Evolutionary conservation across 2,888 invertebrate genomes (phyloP), one percentile per base, ranked within the genome.

Genomic region (Lycia hirtaria): DNA sequence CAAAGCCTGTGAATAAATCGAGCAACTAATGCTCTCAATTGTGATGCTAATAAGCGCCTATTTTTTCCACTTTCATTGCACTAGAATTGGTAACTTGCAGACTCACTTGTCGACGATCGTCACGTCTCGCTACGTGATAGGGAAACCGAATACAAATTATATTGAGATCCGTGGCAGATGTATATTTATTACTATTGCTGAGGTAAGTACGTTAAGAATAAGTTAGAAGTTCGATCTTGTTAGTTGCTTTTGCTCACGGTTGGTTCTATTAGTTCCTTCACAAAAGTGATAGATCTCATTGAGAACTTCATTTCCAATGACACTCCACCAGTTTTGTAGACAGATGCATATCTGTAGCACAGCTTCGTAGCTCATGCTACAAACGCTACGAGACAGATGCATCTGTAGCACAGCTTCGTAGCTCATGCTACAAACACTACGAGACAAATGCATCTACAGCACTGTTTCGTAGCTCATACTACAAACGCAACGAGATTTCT

Each of bases 41-140:
- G 26, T 26, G 17, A 51, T 43, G 35, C 19, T 51, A 43, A 51
- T 43, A 47, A 47, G 35, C 6, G 12, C 10, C 32, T 41, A 51
- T 30, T 51, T 43, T 51, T 51, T 43, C 43, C 43, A 51, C 26
- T 33, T 33, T n/a, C 12, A 47, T 41, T 47, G 47, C 56, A 41
- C 19, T 14, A n/a, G n/a, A 47, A 37, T 45, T 49, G 20, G 44
- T 6, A 51, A 44, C 37, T 37, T 17, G 48, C 50, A 41, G 48
- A 45, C 49, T 47, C 38, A 56, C 56, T 59, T 54, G 55, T 30
- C 53, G 47, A 60, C 52, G 47, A 66, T 55, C 57, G 53, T 62
- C 67, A 67, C 65, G 65, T 67, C 52, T 49, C 37, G 12, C 47
- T 60, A 65, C 67, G 67, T 67, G 67, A 62, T 49, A 20, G 17